These are phyloP conservation scores for Scomber colias DNA, from an alignment of 2,113 vertebrate genomes.

Conservation along the genomic window DNA sequence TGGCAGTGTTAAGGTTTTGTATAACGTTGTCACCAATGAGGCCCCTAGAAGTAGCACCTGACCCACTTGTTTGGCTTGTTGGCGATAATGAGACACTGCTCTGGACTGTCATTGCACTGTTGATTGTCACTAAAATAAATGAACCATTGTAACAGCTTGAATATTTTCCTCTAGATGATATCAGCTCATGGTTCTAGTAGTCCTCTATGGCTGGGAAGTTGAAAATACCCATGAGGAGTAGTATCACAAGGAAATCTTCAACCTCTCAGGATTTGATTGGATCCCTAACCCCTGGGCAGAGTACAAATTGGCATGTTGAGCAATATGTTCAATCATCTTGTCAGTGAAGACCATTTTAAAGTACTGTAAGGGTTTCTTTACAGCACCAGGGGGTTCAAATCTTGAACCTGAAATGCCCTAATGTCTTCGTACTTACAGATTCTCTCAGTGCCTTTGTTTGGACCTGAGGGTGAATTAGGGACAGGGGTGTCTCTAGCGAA, in stretches of 20 bases:
- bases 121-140: no score
- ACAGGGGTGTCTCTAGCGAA: no score
- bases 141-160: no score
- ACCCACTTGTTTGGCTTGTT: no score
- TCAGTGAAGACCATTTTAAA: slow-evolving; percentile 21
- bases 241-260: slow-evolving; percentile 21
- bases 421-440: background rate
- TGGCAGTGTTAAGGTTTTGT: slow-evolving; percentile 15
- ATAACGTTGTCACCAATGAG: slow-evolving; percentile 1
- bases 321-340: slow-evolving; percentile 41
- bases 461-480: no score
- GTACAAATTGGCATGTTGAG: slow-evolving; percentile 44
- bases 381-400: slow-evolving; percentile 39
- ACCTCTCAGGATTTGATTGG: slow-evolving; percentile 43
- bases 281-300: slow-evolving; percentile 41
- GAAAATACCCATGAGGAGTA: slow-evolving; percentile 45
- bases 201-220: slow-evolving; percentile 32
- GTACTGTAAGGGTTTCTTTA: slow-evolving; percentile 47
- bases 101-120: no score
- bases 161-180: no score
- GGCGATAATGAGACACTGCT: no score
- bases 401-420: slow-evolving; percentile 20
- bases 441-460: no score
- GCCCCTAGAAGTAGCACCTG: background rate
- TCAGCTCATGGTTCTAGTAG: no score